phyloP scores from a whole-genome alignment of 2,888 invertebrate species.

The Coenonympha glycerion region DNA sequence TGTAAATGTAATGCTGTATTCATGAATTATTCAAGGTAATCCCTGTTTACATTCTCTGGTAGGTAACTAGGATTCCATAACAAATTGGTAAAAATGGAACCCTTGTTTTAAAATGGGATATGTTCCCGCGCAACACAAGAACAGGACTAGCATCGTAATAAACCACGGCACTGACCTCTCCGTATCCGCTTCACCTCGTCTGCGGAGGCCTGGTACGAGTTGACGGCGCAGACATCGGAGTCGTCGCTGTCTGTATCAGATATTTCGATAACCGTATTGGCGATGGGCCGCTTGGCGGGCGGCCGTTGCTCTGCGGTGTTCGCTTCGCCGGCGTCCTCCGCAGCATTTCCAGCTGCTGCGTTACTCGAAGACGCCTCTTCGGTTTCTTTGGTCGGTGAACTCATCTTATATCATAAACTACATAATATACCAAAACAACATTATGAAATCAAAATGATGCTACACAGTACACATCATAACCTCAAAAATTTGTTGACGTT shows the following conservation, averaged over 20 bases:
- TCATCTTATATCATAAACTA: constrained; percentile 58
- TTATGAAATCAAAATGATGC: constrained; percentile 58
- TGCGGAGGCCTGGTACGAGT: constrained; percentile 67
- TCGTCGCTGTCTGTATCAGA: constrained; percentile 71
- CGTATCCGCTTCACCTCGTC: constrained; percentile 71
- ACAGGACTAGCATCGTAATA: constrained; percentile 21
- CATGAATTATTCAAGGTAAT: too few species aligned
- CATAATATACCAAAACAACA: constrained; percentile 65
- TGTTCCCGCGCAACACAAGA: constrained; percentile 50
- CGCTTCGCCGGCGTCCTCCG: constrained; percentile 34
- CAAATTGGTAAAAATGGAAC: too few species aligned
- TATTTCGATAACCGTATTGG: constrained; percentile 61
- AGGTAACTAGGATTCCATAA: too few species aligned
- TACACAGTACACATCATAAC: constrained; percentile 70
- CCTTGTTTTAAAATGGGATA: constrained; percentile 8
- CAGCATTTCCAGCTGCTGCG: constrained; percentile 35
- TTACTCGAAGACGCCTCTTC: constrained; percentile 58
- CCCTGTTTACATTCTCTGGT: too few species aligned
- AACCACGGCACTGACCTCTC: constrained; percentile 47
- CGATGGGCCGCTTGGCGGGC: constrained; percentile 61
- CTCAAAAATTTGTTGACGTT: constrained; percentile 62
- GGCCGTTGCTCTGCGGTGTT: constrained; percentile 43
- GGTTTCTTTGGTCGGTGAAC: constrained; percentile 58
- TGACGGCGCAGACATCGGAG: constrained; percentile 72
- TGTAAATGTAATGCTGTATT: too few species aligned